These are phyloP conservation scores for Coracopsis vasa DNA, from an alignment of 2,113 vertebrate genomes.

Conservation along the genomic window DNA sequence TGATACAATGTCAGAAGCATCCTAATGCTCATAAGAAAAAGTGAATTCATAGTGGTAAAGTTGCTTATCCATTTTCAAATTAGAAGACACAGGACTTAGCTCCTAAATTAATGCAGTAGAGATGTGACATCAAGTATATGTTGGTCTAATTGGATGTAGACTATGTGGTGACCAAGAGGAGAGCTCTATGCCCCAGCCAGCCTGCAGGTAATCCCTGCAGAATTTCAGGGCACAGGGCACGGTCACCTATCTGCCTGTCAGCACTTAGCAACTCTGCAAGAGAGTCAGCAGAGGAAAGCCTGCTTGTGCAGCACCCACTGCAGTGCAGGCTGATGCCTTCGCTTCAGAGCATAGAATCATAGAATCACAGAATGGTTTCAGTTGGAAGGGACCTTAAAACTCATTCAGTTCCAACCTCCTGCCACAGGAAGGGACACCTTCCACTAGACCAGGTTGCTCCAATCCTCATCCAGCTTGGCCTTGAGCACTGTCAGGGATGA, in stretches of 20 bases:
- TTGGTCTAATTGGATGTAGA: not conserved
- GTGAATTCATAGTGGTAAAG: not conserved
- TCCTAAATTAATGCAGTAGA: not conserved
- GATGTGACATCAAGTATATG: not conserved
- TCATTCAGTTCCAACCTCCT: not conserved
- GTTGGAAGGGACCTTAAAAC: not conserved
- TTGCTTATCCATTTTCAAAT: not conserved
- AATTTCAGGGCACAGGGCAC: not conserved
- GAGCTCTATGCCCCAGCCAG: not conserved
- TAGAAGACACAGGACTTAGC: not conserved
- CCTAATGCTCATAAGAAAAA: not conserved
- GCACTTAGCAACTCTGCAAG: not conserved
- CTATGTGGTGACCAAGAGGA: not conserved
- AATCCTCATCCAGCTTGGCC: not conserved
- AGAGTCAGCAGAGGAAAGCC: not conserved
- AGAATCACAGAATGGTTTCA: not conserved
- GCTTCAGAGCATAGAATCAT: not conserved
- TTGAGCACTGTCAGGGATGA: not conserved
- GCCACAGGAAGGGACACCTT: not conserved
- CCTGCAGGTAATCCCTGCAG: not conserved
- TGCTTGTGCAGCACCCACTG: not conserved
- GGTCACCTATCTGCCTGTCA: rapidly evolving
- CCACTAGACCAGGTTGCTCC: not conserved
- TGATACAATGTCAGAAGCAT: not conserved
- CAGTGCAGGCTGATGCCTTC: not conserved